Conservation (phyloP, 2,797 vertebrate genomes). For the Loriculus beryllinus region DNA sequence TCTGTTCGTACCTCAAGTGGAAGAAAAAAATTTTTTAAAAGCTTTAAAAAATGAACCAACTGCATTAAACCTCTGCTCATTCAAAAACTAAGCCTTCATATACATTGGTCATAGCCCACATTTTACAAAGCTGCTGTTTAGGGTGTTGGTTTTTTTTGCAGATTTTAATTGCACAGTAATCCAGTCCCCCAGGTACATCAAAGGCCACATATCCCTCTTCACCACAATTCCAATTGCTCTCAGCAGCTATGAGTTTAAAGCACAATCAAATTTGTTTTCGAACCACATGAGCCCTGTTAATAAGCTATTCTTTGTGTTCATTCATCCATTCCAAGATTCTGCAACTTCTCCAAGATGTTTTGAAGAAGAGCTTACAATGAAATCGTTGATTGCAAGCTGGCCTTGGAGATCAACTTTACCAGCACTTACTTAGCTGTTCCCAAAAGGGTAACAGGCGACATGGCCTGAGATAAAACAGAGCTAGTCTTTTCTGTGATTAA, state of each 20-base stretch:
- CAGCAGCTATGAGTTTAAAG: conserved; percentile 79
- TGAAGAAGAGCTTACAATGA: conserved; percentile 81
- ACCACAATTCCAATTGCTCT: conserved; percentile 66
- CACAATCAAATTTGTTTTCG: conserved; percentile 86
- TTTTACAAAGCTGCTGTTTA: conserved; percentile 41
- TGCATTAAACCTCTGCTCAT: conserved; percentile 16
- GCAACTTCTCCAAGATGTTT: conserved; percentile 76
- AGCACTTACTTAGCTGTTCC: conserved; percentile 68
- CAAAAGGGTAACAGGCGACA: conserved; percentile 78
- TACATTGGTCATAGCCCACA: conserved; percentile 8
- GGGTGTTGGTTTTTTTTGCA: neutral
- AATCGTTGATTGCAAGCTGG: conserved; percentile 80
- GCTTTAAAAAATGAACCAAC: conserved; percentile 15
- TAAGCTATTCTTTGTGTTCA: conserved; percentile 81
- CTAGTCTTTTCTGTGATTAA: conserved; percentile 10
- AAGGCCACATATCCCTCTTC: conserved; percentile 57
- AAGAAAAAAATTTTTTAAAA: neutral
- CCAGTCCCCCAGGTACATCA: conserved; percentile 63
- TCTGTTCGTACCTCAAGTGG: neutral
- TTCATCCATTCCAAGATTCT: conserved; percentile 76
- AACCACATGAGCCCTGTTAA: conserved; percentile 82
- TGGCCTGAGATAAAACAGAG: conserved; percentile 60
- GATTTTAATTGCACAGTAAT: conserved; percentile 71
- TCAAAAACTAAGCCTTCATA: neutral
- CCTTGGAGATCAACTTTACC: conserved; percentile 79